Evolutionary conservation across 2,113 vertebrate species (phyloP).

Genomic region (Phaethon lepturus): DNA sequence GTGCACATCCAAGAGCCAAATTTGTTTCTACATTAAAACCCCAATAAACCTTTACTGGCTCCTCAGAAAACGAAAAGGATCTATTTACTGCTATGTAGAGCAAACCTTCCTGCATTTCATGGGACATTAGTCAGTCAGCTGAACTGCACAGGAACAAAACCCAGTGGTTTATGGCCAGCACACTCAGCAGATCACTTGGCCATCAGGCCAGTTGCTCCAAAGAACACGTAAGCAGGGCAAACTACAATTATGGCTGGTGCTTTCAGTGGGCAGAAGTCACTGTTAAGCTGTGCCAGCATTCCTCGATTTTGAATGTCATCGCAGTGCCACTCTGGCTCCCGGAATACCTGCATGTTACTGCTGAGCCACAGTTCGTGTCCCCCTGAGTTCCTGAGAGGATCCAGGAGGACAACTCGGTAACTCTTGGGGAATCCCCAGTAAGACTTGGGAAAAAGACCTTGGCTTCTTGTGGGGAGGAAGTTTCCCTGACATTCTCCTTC

Average conservation of each 20-base stretch:
- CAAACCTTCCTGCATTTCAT: neutral
- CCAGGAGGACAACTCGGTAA: neutral
- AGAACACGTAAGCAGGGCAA: neutral
- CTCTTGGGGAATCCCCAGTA: neutral
- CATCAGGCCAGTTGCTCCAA: neutral
- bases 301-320: neutral
- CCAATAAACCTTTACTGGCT: neutral
- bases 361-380: neutral
- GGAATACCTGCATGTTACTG: neutral
- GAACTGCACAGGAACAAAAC: neutral
- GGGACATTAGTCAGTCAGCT: neutral
- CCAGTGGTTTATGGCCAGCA: neutral
- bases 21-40: neutral
- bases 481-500: neutral
- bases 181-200: neutral
- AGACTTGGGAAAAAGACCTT: neutral
- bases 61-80: neutral
- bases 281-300: neutral
- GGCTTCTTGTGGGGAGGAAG: neutral
- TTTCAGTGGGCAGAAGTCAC: neutral
- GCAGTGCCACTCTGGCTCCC: neutral
- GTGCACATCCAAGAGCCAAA: neutral
- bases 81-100: neutral
- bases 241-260: neutral
- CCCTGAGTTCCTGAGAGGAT: neutral